Conservation (phyloP, 2,797 vertebrate genomes). For the Vireo griseus region DNA sequence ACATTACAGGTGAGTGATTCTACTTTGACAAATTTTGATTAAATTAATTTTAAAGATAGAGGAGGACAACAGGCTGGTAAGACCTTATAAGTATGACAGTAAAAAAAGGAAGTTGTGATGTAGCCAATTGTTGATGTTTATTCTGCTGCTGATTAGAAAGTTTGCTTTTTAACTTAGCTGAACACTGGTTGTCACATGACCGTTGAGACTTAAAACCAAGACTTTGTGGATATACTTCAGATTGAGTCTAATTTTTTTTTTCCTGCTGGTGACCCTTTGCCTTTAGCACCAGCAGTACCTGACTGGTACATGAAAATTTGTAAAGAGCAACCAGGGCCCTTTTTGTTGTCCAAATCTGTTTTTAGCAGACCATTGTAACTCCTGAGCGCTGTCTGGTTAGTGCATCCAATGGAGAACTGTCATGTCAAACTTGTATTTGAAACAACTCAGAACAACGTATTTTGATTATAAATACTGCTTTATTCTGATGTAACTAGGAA, state of each 20-base stretch:
- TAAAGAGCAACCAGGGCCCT: neutral
- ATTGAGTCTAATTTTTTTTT: neutral
- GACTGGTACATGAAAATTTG: neutral
- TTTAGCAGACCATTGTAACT: rapidly evolving
- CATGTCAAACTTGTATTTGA: neutral
- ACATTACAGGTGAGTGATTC: neutral
- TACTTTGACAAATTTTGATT: neutral
- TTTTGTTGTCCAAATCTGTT: neutral
- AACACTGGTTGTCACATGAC: neutral
- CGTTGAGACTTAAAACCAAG: neutral
- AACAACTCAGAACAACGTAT: neutral
- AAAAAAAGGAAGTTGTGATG: neutral
- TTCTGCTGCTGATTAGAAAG: neutral
- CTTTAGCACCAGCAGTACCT: neutral
- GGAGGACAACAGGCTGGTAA: neutral
- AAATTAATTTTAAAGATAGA: neutral
- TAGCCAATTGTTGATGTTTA: neutral
- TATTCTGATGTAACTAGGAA: neutral
- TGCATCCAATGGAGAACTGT: neutral
- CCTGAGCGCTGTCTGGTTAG: neutral
- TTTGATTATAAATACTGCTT: neutral
- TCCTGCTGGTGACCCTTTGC: neutral
- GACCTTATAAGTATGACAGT: neutral
- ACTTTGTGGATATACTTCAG: neutral
- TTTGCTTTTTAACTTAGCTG: neutral